Base-by-base conservation (phyloP, 2,888 invertebrate genomes). In the Conops quadrifasciatus region DNA sequence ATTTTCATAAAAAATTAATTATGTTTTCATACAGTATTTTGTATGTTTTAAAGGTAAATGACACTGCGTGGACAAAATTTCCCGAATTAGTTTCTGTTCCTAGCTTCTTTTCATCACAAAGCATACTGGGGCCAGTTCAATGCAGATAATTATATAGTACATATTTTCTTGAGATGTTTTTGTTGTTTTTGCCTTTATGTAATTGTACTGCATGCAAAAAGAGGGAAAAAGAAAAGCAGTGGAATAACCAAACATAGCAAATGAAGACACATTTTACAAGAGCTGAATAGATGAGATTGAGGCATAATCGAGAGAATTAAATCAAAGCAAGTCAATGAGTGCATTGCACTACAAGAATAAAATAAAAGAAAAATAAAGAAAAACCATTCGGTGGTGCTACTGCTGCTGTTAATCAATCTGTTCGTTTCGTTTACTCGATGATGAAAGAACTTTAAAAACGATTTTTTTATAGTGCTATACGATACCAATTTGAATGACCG, bases 281-380 rank as follows among this genome's bases (percentile, higher is more conserved):
- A 36, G 4, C 36, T 53, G 45, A 21, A 19, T 21, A 36, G 28
- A 47, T 5, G 19, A 21, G 19, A 45, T 26, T 28, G 43, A 66
- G 28, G 19, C 58, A 36, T 7, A 36, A 36, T 36, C 47, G 30
- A 13, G 21, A 49, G n/a, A 59, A 45, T 19, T 21, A 43, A 58
- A 59, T 60, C 59, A 60, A 19, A 15, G 59, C 5, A 36, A 36
- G 9, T 36, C 5, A 36, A 36, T 19, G 16, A 59, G 59, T 60
- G 60, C 67, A 67, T 26, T 67, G 67, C 59, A 59, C 60, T 60
- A 59, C 28, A 7, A 49, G 21, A 59, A 30, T 47, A 16, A n/a
- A 0, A 43, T 24, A 15, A 19, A 21, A 24, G 24, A 64, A 24
- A 16, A 49, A 26, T 15, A 19, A 24, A 26, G 9, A 60, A 36